phyloP scores from a whole-genome alignment of 2,888 invertebrate genomes.

The Junonia oenone region DNA sequence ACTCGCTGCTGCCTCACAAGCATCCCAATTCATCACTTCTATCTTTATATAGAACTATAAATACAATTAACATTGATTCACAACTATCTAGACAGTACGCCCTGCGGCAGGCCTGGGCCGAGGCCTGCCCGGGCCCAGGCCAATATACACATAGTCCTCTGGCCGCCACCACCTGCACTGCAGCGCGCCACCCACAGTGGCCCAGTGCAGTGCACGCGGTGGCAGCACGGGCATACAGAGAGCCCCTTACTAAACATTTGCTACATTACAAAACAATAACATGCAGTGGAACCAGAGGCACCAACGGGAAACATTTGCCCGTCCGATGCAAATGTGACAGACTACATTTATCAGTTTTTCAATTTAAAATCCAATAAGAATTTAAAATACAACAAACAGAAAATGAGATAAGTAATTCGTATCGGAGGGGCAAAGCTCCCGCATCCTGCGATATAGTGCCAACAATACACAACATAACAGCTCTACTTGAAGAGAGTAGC shows the following conservation, averaged over 20 bases:
- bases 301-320: conserved; percentile 33
- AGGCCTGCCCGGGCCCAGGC: conserved; percentile 34
- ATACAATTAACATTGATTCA: conserved; percentile 72
- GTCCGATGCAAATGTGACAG: conserved; percentile 31
- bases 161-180: conserved; percentile 6
- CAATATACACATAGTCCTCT: conserved; percentile 16
- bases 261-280: conserved; percentile 67
- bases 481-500: conserved; percentile 69
- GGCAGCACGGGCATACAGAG: conserved; percentile 5
- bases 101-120: conserved; percentile 34
- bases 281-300: conserved; percentile 42
- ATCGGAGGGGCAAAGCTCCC: conserved; percentile 23
- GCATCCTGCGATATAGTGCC: conserved; percentile 53
- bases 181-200: neutral
- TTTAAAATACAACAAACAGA: conserved; percentile 34
- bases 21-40: conserved; percentile 65
- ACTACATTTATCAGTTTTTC: conserved; percentile 34
- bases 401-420: conserved; percentile 16
- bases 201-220: neutral
- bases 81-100: conserved; percentile 46
- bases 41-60: conserved; percentile 67
- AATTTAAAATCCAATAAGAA: conserved; percentile 46
- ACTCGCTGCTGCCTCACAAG: conserved; percentile 54
- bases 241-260: conserved; percentile 40
- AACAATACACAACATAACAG: conserved; percentile 65